Base-by-base conservation (phyloP, 2,797 vertebrate species). In the Lithobates sylvaticus region DNA sequence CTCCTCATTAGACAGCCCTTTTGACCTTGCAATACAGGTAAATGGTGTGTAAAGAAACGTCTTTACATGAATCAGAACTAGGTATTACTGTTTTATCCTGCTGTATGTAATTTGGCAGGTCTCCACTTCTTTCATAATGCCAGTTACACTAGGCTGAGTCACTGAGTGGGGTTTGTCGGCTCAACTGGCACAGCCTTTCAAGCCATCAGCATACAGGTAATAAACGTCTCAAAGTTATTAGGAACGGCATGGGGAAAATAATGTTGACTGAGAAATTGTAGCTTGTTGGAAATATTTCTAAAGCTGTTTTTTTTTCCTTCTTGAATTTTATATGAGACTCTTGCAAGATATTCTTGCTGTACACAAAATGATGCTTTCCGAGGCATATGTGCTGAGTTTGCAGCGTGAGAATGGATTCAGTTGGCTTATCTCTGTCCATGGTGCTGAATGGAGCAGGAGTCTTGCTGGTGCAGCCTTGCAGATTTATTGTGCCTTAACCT, bases 91-190 rank as follows among this genome's bases (percentile, higher is more conserved):
- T 65, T 71, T 21, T 47, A 39, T 27, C 2, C 13, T 16, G 26
- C 61, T 44, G 18, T 12, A 4, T 58, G 21, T 23, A 44, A 70
- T 70, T 36, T 54, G 64, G 13, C 78, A 34, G 9, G n/a, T 78
- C 64, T 78, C 64, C 61, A 54, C 77, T 67, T 44, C 61, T 15
- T 68, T 65, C 67, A 29, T 32, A 27, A 10, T 36, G 78, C 27
- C 67, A 44, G n/a, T 64, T 16, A 61, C 34, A 44, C n/a, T 4
- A n/a, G 18, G 1, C 61, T 34, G 78, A 81, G 23, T 72, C 50
- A 32, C 68, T 15, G 67, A 13, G 9, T 26, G 65, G 26, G 65
- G 12, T 13, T 50, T 70, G 68, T 81, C 79, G 64, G 34, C 26
- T 81, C 44, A 58, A 26, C 77, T 21, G 39, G 26, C 44, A 47